A percentile compares a stretch with the other conserved stretches of the same genome.
These are phyloP conservation scores for Aplidium turbinatum DNA, from an alignment of 23 tunicate genomes.

Conservation along the genomic window DNA sequence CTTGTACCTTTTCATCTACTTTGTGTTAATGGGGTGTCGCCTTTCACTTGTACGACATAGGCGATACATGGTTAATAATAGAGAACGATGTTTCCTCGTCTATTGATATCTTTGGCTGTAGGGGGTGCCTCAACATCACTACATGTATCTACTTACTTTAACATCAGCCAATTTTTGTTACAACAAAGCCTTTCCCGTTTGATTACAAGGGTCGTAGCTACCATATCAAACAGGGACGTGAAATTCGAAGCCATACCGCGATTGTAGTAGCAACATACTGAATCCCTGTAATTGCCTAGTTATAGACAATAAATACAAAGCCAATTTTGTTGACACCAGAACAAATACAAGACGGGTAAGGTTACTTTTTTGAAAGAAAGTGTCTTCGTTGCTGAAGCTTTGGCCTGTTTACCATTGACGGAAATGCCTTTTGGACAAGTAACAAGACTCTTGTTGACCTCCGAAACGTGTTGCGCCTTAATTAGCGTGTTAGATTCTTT, in stretches of 20 bases:
- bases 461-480: conserved; percentile 24
- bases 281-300: conserved; percentile 32
- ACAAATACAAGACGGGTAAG: background rate
- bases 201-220: conserved; percentile 18
- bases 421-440: conserved; percentile 3
- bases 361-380: background rate
- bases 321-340: conserved; percentile 19
- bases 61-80: background rate
- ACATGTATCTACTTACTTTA: conserved; percentile 39
- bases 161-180: conserved; percentile 16
- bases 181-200: conserved; percentile 24
- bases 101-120: background rate
- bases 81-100: background rate
- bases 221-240: conserved; percentile 19
- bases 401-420: background rate
- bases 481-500: conserved; percentile 4
- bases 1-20: conserved; percentile 11
- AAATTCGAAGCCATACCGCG: background rate
- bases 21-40: conserved; percentile 15
- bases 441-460: background rate
- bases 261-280: conserved; percentile 25
- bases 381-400: background rate
- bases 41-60: conserved; percentile 25
- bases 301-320: conserved; percentile 16
- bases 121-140: conserved; percentile 33